Evolutionary conservation across 2,113 vertebrate genomes (phyloP), one percentile per base, ranked within the genome.

Genomic region (Cheilinus undulatus): DNA sequence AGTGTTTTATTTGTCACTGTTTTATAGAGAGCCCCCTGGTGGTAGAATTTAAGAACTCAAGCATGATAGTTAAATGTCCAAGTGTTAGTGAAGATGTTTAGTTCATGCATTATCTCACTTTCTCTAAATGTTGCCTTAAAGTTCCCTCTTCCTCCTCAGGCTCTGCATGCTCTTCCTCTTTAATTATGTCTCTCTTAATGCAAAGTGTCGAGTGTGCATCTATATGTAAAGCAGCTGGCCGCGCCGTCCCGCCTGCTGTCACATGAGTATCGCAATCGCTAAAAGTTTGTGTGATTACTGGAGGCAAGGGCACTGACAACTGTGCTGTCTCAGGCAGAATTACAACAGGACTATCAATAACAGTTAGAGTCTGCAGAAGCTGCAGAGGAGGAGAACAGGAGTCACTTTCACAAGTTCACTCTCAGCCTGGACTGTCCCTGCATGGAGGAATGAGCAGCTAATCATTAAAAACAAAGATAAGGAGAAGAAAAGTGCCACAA

Each of bases 311-410:
- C 88, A 88, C 54, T 52, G 46, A 69, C 73, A 78, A 77, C 65
- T 68, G 68, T 85, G 83, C 87, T 87, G 84, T 76, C 74, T 79
- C 28, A 20, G 69, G 68, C 81, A 77, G 73, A 88, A 88, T 86
- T 83, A 81, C 74, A 86, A 76, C 69, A 68, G 52, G 36, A 40
- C 72, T 80, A 79, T 90, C 87, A 90, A 90, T 87, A 88, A 87
- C 64, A 75, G 74, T 85, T 83, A 78, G 69, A 66, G 78, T 27
- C 50, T 26, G 42, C 42, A 45, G 42, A 43, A 22, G 34, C 52
- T 72, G 79, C 65, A 49, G 66, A 36, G 77, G 38, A 69, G 58
- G 49, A 53, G 50, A 72, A 56, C 61, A 85, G 46, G 32, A 86
- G 84, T 84, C 84, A 85, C 82, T 81, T 85, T 83, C 58, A 83